Base-by-base conservation (phyloP, 1,140 invertebrate genomes). In the Drosophila albomicans region DNA sequence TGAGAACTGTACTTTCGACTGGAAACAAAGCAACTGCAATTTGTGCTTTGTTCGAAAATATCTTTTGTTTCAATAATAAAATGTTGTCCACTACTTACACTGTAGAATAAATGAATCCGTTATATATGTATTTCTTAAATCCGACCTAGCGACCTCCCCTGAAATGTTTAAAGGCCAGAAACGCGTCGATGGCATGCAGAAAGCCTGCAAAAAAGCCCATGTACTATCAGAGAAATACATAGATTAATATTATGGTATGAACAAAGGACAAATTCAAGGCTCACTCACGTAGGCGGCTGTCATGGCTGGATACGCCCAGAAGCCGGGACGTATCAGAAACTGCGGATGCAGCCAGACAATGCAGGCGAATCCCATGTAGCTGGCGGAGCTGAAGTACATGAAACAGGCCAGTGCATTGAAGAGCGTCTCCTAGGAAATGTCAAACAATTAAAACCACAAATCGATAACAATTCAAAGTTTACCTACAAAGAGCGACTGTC, bases 401-500 rank as follows among this genome's bases (percentile, higher is more conserved):
- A 96, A 95, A 59, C 95, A 95, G 2, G 96, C 95, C 10, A 96
- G 92, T 1, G 91, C 92, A 91, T 97, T 97, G 91, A 97, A 97
- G 73, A 96, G 93, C 10, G 95, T 94, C 93, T 97, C 97, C 96
- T 97, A 8, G 46, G 1, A 56, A 38, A 13, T 0, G 13, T 3
- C 1, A 38, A 38, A 30, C 56, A 1, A 52, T 52, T 28, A 15
- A 54, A 15, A 25, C 20, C 13, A 1, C 25, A 0, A 13, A 2
- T 32, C 8, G 28, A 11, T 52, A 11, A 6, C 11, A 32, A 2
- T 32, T 13, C 1, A 11, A 49, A 11, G 2, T 3, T 4, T 32
- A 62, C 96, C 95, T 94, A 97, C 96, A 89, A 97, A 97, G 30
- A 97, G 92, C 0, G 96, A 97, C 58, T 96, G 95, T 64, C 96